phyloP scores from a whole-genome alignment of 2,888 invertebrate species.

The Dryomyza anilis region DNA sequence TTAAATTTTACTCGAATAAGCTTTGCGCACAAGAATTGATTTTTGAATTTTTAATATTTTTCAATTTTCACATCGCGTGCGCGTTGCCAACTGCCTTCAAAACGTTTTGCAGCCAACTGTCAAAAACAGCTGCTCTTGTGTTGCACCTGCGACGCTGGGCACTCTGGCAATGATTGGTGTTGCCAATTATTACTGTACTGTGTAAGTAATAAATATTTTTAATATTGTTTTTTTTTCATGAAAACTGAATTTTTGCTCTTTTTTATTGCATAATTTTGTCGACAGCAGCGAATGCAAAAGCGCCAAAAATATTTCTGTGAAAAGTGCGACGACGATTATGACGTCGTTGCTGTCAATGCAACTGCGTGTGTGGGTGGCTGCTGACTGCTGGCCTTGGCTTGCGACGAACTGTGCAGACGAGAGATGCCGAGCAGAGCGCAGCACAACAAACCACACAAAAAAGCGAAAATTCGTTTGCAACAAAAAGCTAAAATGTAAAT shows the following conservation, averaged over 20 bases:
- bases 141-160: neutral
- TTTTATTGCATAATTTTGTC: neutral
- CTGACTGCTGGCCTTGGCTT: constrained; percentile 4
- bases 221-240: neutral
- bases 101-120: neutral
- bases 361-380: constrained; percentile 15
- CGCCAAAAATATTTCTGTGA: neutral
- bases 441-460: neutral
- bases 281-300: neutral
- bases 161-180: neutral
- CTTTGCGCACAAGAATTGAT: no score
- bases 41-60: neutral
- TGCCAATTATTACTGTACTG: neutral
- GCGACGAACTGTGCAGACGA: neutral
- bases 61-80: neutral
- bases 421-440: neutral
- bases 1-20: no score
- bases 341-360: constrained; percentile 15
- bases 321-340: neutral
- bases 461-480: no score
- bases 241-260: neutral
- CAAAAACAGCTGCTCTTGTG: neutral
- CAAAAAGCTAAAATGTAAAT: no score
- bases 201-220: no score
- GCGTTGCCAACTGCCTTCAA: neutral